Conservation (phyloP, 2,113 vertebrate genomes). For the Erinaceus europaeus region DNA sequence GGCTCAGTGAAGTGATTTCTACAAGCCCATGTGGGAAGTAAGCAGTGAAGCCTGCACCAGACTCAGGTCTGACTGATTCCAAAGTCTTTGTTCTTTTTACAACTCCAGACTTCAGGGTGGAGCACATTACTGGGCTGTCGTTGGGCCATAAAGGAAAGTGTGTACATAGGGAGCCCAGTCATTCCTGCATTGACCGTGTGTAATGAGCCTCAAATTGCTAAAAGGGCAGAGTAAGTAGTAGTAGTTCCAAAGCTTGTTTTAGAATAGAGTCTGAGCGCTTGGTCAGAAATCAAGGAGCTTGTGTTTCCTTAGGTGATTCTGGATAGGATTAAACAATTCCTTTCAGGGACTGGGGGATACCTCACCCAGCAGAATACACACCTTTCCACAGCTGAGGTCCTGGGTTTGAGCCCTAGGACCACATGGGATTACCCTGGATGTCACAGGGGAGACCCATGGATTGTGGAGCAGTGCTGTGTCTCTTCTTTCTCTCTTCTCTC, state of each 20-base stretch:
- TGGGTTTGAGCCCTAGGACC: too few species aligned
- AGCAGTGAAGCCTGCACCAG: background rate
- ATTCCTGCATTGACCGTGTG: background rate
- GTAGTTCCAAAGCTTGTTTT: background rate
- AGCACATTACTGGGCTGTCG: accelerated
- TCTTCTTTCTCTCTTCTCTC: too few species aligned
- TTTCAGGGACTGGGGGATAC: too few species aligned
- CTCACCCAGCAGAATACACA: too few species aligned
- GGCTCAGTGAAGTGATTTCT: background rate
- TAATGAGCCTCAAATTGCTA: too few species aligned
- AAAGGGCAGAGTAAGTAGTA: background rate
- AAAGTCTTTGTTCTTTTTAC: background rate
- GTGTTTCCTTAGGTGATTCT: background rate
- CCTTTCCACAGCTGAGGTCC: too few species aligned
- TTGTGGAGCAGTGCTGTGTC: too few species aligned
- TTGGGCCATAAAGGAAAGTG: background rate
- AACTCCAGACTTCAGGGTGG: background rate
- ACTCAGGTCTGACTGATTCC: background rate
- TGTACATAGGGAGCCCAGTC: background rate
- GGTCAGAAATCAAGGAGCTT: background rate
- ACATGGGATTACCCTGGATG: too few species aligned
- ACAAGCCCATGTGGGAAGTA: background rate
- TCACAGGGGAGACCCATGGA: too few species aligned
- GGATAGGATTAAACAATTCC: background rate
- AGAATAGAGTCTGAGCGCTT: background rate